Percentiles rank a stretch among this genome's conserved stretches.
These are phyloP conservation scores for Halocaridina rubra DNA, from an alignment of 2,888 invertebrate species.

Conservation along the genomic window DNA sequence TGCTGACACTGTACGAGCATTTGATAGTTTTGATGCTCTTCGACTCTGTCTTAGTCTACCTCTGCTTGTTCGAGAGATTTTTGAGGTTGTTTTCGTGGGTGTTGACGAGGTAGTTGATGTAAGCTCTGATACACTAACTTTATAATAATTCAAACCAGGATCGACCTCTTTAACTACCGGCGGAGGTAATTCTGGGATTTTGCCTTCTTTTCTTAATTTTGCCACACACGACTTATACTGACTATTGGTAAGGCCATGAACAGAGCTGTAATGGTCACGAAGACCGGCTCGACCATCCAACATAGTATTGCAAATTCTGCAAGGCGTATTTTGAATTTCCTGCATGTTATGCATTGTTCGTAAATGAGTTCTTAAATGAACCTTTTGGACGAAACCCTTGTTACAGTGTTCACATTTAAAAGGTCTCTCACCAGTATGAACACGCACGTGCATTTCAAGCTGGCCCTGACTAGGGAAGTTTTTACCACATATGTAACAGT, in stretches of 20 bases:
- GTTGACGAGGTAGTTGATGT: neutral
- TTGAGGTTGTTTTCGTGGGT: neutral
- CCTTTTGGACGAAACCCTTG: constrained; percentile 61
- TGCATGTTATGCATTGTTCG: constrained; percentile 63
- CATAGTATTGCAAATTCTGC: constrained; percentile 59
- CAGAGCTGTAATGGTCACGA: constrained; percentile 53
- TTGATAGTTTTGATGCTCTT: neutral
- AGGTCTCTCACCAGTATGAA: constrained; percentile 62
- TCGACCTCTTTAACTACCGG: constrained; percentile 62
- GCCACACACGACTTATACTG: constrained; percentile 61
- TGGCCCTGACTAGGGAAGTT: constrained; percentile 63
- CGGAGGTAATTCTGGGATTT: constrained; percentile 58
- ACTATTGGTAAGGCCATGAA: constrained; percentile 56
- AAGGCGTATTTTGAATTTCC: constrained; percentile 59
- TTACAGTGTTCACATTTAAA: constrained; percentile 59
- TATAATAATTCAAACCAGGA: constrained; percentile 53
- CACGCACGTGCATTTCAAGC: constrained; percentile 61
- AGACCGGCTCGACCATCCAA: constrained; percentile 58
- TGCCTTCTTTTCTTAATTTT: constrained; percentile 59
- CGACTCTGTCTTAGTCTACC: neutral
- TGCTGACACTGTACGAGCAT: constrained; percentile 3
- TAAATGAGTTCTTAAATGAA: constrained; percentile 57
- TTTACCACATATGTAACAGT: constrained; percentile 60
- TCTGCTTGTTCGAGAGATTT: neutral
- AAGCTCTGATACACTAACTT: constrained; percentile 45